A percentile compares a stretch with the other conserved stretches of the same genome.
These are phyloP conservation scores for Anomalospiza imberbis DNA, from an alignment of 2,797 vertebrate genomes.

Conservation along the genomic window DNA sequence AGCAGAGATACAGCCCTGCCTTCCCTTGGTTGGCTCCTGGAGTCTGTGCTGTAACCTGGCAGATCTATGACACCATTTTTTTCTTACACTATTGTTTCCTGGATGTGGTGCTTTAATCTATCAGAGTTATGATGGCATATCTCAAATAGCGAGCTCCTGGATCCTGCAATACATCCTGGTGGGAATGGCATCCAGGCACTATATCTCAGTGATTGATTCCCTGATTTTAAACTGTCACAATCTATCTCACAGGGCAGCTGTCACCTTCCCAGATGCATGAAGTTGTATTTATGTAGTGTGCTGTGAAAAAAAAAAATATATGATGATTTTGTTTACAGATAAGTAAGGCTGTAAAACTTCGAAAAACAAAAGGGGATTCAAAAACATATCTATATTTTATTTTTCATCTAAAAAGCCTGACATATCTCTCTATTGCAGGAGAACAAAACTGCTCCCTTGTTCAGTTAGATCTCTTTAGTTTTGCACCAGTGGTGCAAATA, in stretches of 20 bases:
- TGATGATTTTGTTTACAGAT: constrained; percentile 72
- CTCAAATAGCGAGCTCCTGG: constrained; percentile 75
- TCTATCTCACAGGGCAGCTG: constrained; percentile 74
- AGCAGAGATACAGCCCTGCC: constrained; percentile 63
- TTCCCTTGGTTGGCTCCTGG: constrained; percentile 64
- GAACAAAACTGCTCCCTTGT: constrained; percentile 20
- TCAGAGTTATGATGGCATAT: constrained; percentile 76
- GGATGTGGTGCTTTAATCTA: constrained; percentile 76
- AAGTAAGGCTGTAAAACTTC: constrained; percentile 64
- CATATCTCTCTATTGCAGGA: constrained; percentile 47
- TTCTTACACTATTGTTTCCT: constrained; percentile 73
- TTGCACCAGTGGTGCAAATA: constrained; percentile 37
- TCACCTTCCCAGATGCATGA: constrained; percentile 73
- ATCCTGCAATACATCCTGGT: constrained; percentile 68
- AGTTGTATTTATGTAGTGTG: constrained; percentile 74
- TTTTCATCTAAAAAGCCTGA: constrained; percentile 42
- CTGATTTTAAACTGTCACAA: constrained; percentile 74
- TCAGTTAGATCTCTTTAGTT: constrained; percentile 41
- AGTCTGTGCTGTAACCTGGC: constrained; percentile 65
- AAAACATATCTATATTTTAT: constrained; percentile 61
- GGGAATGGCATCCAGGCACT: constrained; percentile 43
- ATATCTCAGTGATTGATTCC: constrained; percentile 75
- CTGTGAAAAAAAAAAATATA: constrained; percentile 21
- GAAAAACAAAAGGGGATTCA: constrained; percentile 62
- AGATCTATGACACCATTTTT: constrained; percentile 69